Base-by-base conservation (phyloP, 2,797 vertebrate genomes). In the Chaunax sp. region DNA sequence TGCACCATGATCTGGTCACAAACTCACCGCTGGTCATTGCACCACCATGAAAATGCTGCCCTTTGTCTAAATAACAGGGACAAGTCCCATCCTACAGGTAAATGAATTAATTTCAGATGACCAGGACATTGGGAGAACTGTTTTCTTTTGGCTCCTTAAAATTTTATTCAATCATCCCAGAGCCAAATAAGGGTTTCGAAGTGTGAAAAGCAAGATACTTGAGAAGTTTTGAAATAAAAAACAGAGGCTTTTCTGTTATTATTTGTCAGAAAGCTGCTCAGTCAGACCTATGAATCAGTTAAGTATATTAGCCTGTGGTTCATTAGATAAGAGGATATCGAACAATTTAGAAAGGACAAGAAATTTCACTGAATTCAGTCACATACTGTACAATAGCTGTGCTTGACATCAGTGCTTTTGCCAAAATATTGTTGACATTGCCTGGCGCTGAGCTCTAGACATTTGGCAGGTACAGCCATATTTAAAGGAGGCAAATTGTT, bases 401-500 rank as follows among this genome's bases (percentile, higher is more conserved):
- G 41, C 55, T 65, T 19, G 19, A 30, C 62, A 41, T 37, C 20
- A 22, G 2, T 9, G 23, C 33, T 15, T 50, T 10, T 53, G 5
- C 25, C 38, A 46, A 15, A 62, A 64, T 30, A 20, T 33, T 43
- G 33, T 33, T 38, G 56, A 25, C 3, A 9, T 22, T 3, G 7
- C 2, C 37, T 35, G 55, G 13, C 35, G 40, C 8, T 43, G 19
- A 20, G 13, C 49, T 57, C 25, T 22, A 28, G 22, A 47, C 20
- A 16, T 64, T 41, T 55, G 28, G 37, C 59, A 52, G 38, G 23
- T 62, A 49, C 35, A 62, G 25, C 45, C 25, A 77, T 67, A 43
- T 75, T 76, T 50, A 51, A 43, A 50, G 23, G 30, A 50, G 28
- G 57, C 30, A 67, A 53, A 75, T 54, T 69, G 55, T 47, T 40